Conservation (phyloP, 2,888 invertebrate species). For the Leptopilina myrica region DNA sequence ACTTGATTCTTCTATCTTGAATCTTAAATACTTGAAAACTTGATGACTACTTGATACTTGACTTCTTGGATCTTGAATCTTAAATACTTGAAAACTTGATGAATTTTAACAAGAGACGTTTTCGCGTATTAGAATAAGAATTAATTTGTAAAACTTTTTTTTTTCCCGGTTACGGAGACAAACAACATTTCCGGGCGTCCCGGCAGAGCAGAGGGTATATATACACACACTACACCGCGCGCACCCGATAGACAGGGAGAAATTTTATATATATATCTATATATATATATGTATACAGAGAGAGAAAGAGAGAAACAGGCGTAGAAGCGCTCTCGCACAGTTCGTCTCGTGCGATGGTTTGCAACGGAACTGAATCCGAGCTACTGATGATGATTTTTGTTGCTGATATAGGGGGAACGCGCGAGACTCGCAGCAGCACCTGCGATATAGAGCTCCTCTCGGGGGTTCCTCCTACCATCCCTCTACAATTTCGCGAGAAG, state of each 20-base stretch:
- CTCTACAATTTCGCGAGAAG: conserved; percentile 70
- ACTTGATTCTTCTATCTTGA: too few relatives aligned
- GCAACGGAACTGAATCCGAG: conserved; percentile 58
- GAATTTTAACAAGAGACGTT: too few relatives aligned
- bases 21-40: too few relatives aligned
- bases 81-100: too few relatives aligned
- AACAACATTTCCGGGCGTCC: conserved; percentile 37
- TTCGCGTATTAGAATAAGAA: not conserved
- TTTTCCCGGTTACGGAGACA: not conserved
- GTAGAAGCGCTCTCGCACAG: conserved; percentile 45
- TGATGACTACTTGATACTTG: too few relatives aligned
- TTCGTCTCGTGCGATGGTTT: conserved; percentile 57
- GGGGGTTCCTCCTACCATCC: conserved; percentile 61
- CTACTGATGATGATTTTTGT: conserved; percentile 41
- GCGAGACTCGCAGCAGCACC: conserved; percentile 69
- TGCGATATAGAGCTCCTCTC: conserved; percentile 62
- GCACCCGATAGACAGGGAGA: conserved; percentile 33
- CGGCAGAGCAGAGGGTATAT: conserved; percentile 17
- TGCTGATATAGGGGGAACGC: conserved; percentile 43
- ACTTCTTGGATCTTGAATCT: too few relatives aligned
- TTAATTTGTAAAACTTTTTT: conserved; percentile 30
- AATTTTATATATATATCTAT: not conserved
- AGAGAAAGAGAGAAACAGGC: conserved; percentile 53
- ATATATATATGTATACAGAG: conserved; percentile 36
- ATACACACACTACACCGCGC: not conserved